Percentiles rank a stretch among this genome's conserved stretches.
Conservation (phyloP, 2,888 invertebrate species). For the Emmelina monodactyla region DNA sequence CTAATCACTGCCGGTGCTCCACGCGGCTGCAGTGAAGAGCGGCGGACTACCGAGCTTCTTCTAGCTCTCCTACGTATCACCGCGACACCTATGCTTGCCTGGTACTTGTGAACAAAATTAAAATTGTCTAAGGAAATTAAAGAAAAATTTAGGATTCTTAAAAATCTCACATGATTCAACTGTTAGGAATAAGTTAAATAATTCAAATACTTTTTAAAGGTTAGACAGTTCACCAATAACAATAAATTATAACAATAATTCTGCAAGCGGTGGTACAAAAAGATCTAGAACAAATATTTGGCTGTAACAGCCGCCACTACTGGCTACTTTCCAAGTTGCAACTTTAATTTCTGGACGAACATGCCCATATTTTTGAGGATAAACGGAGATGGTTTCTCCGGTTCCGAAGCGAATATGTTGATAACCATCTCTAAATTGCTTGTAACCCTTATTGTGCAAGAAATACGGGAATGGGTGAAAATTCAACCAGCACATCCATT, state of each 20-base stretch:
- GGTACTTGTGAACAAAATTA: slow-evolving; percentile 16
- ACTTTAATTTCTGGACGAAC: slow-evolving; percentile 29
- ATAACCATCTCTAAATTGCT: slow-evolving; percentile 17
- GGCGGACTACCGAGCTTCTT: slow-evolving; percentile 57
- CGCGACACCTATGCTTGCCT: slow-evolving; percentile 27
- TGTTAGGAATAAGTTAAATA: background rate
- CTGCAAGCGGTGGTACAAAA: too few species aligned
- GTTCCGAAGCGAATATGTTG: slow-evolving; percentile 20
- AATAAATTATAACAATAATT: too few species aligned
- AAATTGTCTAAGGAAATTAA: background rate
- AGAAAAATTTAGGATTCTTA: background rate
- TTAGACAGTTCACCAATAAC: too few species aligned
- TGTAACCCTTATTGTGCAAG: slow-evolving; percentile 16
- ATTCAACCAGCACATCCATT: slow-evolving; percentile 25
- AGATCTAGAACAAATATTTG: slow-evolving; percentile 26
- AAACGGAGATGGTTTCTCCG: slow-evolving; percentile 18
- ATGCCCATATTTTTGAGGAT: slow-evolving; percentile 22
- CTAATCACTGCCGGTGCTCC: slow-evolving; percentile 60
- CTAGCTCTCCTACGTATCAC: slow-evolving; percentile 43
- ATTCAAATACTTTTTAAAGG: too few species aligned
- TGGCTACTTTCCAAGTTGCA: slow-evolving; percentile 38
- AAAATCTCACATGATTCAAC: background rate
- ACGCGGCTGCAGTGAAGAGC: slow-evolving; percentile 43
- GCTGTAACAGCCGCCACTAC: slow-evolving; percentile 21
- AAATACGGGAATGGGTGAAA: slow-evolving; percentile 18